These are phyloP conservation scores for Opisthocomus hoazin DNA, from an alignment of 2,113 vertebrate species.

Conservation along the genomic window DNA sequence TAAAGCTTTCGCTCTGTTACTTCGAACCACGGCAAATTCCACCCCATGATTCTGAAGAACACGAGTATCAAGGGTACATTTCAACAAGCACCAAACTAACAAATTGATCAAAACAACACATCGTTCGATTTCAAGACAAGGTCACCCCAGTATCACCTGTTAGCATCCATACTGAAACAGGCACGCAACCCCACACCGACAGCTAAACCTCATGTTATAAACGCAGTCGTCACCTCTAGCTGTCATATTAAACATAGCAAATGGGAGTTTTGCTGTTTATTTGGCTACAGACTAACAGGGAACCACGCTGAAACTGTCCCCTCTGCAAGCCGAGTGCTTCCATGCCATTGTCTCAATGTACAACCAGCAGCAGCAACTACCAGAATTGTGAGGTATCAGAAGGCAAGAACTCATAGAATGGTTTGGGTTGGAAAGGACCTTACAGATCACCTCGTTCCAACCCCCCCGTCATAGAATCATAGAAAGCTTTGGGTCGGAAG, in stretches of 20 bases:
- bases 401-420: too few species aligned
- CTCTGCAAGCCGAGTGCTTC: background rate
- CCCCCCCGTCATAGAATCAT: too few species aligned
- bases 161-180: background rate
- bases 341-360: background rate
- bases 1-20: background rate
- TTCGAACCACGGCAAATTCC: background rate
- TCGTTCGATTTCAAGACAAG: background rate
- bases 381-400: fast-evolving
- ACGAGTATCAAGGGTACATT: background rate
- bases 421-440: too few species aligned
- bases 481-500: too few species aligned
- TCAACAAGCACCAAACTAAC: background rate
- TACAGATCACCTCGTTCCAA: too few species aligned
- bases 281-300: background rate
- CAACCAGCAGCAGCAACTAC: background rate
- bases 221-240: background rate
- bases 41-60: background rate
- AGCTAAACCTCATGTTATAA: background rate
- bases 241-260: background rate
- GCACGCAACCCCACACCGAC: fast-evolving
- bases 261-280: background rate
- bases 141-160: background rate
- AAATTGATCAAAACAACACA: background rate
- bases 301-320: background rate